phyloP scores from a whole-genome alignment of 1,140 invertebrate genomes.

The Venturia canescens region DNA sequence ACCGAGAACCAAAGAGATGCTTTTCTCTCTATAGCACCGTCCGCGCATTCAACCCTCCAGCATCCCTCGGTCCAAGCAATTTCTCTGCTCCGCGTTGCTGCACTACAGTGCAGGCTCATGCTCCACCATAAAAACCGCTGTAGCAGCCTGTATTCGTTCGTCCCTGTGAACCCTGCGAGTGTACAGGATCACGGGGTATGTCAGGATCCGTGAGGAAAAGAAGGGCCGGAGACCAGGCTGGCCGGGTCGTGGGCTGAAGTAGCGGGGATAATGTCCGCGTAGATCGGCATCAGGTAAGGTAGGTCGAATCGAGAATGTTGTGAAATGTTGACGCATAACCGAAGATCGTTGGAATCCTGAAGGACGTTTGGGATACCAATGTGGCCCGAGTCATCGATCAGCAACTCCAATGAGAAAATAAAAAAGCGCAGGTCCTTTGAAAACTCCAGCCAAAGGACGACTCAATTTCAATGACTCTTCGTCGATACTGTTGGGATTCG shows the following conservation, averaged over 20 bases:
- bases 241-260: no score
- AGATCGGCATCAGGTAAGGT: no score
- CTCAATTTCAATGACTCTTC: background rate
- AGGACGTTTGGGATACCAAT: background rate
- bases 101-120: conserved; percentile 45
- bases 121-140: background rate
- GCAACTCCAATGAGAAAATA: background rate
- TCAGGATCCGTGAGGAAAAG: no score
- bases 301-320: background rate
- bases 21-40: conserved; percentile 56
- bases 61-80: conserved; percentile 48
- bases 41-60: conserved; percentile 33
- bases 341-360: background rate
- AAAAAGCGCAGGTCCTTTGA: no score
- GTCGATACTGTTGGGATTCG: background rate
- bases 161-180: no score
- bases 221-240: no score
- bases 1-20: conserved; percentile 69
- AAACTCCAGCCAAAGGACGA: background rate
- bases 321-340: background rate
- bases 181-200: no score
- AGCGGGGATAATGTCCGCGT: no score
- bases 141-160: no score
- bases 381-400: background rate
- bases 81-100: conserved; percentile 24